Evolutionary conservation across 2,113 vertebrate genomes (phyloP).

Genomic region (Smithornis capensis): DNA sequence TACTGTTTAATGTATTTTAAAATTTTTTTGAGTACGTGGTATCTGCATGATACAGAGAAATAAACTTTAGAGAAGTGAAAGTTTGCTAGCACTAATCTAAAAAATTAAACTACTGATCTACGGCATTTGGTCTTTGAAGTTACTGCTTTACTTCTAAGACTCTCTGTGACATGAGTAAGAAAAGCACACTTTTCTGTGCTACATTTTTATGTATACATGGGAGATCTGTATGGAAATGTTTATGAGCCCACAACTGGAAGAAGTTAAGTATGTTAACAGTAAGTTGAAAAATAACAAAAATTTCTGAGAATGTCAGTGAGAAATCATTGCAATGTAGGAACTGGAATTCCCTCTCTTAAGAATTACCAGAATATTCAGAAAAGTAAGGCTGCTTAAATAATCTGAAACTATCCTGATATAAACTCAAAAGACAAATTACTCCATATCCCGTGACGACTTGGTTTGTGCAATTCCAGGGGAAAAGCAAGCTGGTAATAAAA

Average conservation of each 20-base stretch:
- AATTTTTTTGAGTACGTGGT: not conserved
- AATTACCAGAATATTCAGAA: not conserved
- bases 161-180: not conserved
- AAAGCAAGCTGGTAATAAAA: not conserved
- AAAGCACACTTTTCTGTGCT: not conserved
- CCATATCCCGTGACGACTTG: accelerated
- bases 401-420: not conserved
- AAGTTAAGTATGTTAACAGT: not conserved
- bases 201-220: not conserved
- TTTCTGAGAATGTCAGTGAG: not conserved
- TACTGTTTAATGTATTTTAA: not conserved
- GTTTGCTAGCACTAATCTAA: not conserved
- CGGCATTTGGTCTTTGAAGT: not conserved
- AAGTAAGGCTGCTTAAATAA: not conserved
- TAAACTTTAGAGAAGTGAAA: not conserved
- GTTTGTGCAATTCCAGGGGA: not conserved
- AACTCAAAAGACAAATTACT: not conserved
- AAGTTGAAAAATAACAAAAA: not conserved
- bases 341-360: not conserved
- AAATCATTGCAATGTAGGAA: not conserved
- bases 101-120: not conserved
- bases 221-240: not conserved
- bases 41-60: not conserved
- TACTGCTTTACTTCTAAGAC: not conserved
- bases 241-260: not conserved